Evolutionary conservation across 2,113 vertebrate genomes (phyloP), one percentile per base, ranked within the genome.

Genomic region (Indri indri): DNA sequence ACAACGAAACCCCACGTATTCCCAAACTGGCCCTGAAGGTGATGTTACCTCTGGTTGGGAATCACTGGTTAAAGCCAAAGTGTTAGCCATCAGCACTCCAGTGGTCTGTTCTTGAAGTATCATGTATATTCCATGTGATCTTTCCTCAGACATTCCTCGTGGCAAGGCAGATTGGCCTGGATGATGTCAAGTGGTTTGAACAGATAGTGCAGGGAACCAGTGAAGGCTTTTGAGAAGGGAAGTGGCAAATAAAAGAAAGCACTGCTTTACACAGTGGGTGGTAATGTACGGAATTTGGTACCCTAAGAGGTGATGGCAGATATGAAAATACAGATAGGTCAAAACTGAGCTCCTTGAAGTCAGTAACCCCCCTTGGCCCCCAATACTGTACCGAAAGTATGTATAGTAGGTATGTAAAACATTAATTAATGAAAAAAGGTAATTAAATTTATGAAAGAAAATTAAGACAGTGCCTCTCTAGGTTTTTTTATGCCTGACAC

Each of bases 401-500:
- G 42, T 66, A n/a, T 22, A 79, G 27, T 65, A 65, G 65, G 30
- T 79, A 40, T 71, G 8, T 20, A 34, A 50, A 71, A 76, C 73
- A 54, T 70, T 86, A 66, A 76, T 74, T 61, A 73, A 63, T 84
- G 57, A 23, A 54, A 34, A 91, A 90, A 42, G 20, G 4, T 76
- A 59, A 70, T 88, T 90, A 82, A 47, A 40, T 66, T 66, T 81
- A 37, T 81, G 59, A 71, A 87, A 92, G 73, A 57, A 96, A 88
- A 70, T 30, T 16, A 84, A 47, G n/a, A 25, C 45, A 66, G 16
- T 25, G 7, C 27, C 42, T 94, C 37, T 95, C 25, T 84, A 37
- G 42, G n/a, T 52, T 93, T 74, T 54, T 34, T 30, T 73, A 54
- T 54, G 6, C 73, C 73, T 65, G 37, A 86, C 32, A 50, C 20